Percentiles rank a stretch among this genome's conserved stretches.
Conservation (phyloP, 2,888 invertebrate genomes). For the Sphecodes monilicornis region DNA sequence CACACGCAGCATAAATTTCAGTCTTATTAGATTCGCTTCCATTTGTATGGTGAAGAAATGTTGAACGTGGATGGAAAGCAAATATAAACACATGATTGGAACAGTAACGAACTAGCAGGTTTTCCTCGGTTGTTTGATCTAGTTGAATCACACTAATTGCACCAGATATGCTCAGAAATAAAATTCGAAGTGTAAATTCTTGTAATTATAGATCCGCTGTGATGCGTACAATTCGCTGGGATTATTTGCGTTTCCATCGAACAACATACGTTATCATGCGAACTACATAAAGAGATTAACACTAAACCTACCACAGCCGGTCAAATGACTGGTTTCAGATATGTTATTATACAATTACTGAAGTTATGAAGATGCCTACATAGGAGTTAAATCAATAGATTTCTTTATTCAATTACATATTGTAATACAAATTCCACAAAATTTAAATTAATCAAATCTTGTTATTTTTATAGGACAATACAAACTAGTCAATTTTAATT, state of each 20-base stretch:
- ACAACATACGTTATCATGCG: background rate
- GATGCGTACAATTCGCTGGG: background rate
- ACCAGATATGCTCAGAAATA: background rate
- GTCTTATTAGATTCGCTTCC: background rate
- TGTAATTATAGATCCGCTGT: background rate
- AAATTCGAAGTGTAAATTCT: background rate
- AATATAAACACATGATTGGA: background rate
- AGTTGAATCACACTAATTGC: slow-evolving; percentile 8
- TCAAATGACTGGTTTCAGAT: no score
- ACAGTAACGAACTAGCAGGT: background rate
- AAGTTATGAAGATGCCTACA: no score
- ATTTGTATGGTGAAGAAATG: background rate
- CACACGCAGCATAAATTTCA: background rate
- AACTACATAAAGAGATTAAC: background rate
- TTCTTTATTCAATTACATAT: no score
- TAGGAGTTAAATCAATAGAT: no score
- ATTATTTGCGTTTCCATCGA: background rate
- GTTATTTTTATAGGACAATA: no score
- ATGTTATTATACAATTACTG: no score
- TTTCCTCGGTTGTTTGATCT: slow-evolving; percentile 2
- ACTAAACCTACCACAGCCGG: no score
- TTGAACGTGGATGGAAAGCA: slow-evolving; percentile 1
- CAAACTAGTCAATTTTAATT: no score
- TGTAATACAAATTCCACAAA: no score
- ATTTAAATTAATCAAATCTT: no score